phyloP scores from a whole-genome alignment of 1,140 invertebrate species.

The Adelges cooleyi region DNA sequence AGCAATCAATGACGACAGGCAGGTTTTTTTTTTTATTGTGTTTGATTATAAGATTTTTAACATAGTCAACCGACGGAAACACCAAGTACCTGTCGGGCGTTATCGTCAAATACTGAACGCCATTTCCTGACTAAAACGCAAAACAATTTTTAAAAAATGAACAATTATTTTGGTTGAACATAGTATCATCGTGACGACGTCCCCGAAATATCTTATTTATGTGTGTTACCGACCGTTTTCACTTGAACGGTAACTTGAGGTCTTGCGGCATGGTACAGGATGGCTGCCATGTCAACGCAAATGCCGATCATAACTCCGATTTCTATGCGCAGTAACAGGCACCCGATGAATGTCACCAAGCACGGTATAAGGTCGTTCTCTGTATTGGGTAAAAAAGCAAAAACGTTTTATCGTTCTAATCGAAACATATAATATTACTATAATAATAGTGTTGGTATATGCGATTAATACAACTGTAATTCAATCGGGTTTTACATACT shows the following conservation, averaged over 20 bases:
- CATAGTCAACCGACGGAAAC: slow-evolving; percentile 79
- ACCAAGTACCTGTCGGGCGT: slow-evolving; percentile 73
- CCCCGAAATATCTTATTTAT: too few relatives aligned
- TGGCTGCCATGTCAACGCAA: slow-evolving; percentile 70
- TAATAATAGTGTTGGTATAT: too few relatives aligned
- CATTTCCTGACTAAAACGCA: too few relatives aligned
- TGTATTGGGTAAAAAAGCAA: neutral
- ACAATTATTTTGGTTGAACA: too few relatives aligned
- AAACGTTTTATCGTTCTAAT: neutral
- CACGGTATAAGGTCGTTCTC: slow-evolving; percentile 72
- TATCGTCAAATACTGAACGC: slow-evolving; percentile 62
- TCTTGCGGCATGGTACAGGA: slow-evolving; percentile 77
- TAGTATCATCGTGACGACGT: too few relatives aligned
- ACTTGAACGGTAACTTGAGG: slow-evolving; percentile 70
- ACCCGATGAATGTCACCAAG: slow-evolving; percentile 70
- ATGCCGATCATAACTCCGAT: slow-evolving; percentile 82
- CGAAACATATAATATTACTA: neutral
- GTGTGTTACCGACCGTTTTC: too few relatives aligned
- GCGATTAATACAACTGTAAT: too few relatives aligned
- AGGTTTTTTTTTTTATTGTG: slow-evolving; percentile 51
- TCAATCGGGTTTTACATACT: too few relatives aligned
- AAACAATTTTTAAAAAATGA: too few relatives aligned
- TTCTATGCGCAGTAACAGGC: slow-evolving; percentile 69
- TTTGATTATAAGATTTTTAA: slow-evolving; percentile 66
- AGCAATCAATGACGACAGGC: slow-evolving; percentile 70